Percentiles rank a stretch among this genome's conserved stretches.
These are phyloP conservation scores for Kryptolebias marmoratus DNA, from an alignment of 2,113 vertebrate genomes.

Conservation along the genomic window DNA sequence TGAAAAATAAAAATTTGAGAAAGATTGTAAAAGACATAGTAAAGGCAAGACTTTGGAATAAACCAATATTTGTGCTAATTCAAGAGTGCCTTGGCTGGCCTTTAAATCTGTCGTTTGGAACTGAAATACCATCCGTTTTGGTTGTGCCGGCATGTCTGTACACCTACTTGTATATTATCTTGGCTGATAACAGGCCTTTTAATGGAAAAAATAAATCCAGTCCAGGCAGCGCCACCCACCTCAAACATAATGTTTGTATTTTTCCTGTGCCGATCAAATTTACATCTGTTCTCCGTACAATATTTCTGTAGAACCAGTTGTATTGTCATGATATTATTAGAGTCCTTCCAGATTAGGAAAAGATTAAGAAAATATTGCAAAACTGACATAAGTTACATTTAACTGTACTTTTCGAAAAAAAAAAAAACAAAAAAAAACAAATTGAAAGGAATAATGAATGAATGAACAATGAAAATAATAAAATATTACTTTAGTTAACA, in stretches of 20 bases:
- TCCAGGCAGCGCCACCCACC: conserved; percentile 9
- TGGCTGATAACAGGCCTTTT: conserved; percentile 40
- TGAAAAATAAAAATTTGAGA: conserved; percentile 1
- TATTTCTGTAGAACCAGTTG: not conserved
- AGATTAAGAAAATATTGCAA: not conserved
- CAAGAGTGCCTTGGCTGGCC: conserved; percentile 27
- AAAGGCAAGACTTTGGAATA: conserved; percentile 6
- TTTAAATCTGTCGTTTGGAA: conserved; percentile 53
- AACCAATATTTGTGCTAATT: conserved; percentile 52
- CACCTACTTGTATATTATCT: conserved; percentile 32
- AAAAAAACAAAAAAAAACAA: no score
- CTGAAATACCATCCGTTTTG: conserved; percentile 39
- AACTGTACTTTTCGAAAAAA: no score
- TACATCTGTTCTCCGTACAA: not conserved
- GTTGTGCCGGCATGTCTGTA: conserved; percentile 35
- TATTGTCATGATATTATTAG: not conserved
- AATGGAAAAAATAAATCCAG: conserved; percentile 34
- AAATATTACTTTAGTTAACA: no score
- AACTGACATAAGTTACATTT: not conserved
- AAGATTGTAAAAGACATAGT: not conserved
- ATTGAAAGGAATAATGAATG: no score
- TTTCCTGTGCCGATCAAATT: conserved; percentile 12
- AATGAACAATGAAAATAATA: no score
- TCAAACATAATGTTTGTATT: conserved; percentile 17
- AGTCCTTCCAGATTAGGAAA: not conserved